Conservation (phyloP, 2,888 invertebrate species). For the Netelia virgata region DNA sequence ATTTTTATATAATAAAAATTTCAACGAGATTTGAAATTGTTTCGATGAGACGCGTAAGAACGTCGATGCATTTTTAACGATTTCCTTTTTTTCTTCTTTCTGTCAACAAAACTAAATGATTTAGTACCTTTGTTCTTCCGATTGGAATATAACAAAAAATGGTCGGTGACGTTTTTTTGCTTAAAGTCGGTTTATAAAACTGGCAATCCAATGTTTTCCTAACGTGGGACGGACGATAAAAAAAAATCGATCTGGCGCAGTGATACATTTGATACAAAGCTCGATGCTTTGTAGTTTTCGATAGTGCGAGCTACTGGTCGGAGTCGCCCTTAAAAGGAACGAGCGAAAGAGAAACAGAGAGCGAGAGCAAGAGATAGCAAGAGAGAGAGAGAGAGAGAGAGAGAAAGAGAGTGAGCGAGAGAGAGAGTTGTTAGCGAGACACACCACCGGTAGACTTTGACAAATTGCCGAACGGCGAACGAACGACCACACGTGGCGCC, state of each 20-base stretch:
- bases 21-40: too few relatives aligned
- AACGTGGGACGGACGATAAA: background rate
- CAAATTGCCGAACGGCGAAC: slow-evolving; percentile 71
- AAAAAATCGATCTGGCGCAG: background rate
- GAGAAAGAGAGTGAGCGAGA: slow-evolving; percentile 1
- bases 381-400: background rate
- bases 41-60: too few relatives aligned
- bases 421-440: slow-evolving; percentile 31
- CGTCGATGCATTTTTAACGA: too few relatives aligned
- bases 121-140: too few relatives aligned
- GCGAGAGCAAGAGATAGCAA: background rate
- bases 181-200: too few relatives aligned
- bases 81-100: too few relatives aligned
- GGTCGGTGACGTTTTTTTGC: too few relatives aligned
- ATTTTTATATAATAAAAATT: too few relatives aligned
- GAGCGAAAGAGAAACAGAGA: slow-evolving; percentile 1
- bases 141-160: too few relatives aligned
- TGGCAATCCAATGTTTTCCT: slow-evolving; percentile 2
- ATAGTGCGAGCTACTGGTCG: slow-evolving; percentile 1
- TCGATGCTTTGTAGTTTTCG: slow-evolving; percentile 36
- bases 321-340: background rate
- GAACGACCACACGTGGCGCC: slow-evolving; percentile 69
- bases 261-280: slow-evolving; percentile 2
- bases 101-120: too few relatives aligned
- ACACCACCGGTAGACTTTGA: slow-evolving; percentile 67